Conservation (phyloP, 2,113 vertebrate genomes). For the Crocuta crocuta region DNA sequence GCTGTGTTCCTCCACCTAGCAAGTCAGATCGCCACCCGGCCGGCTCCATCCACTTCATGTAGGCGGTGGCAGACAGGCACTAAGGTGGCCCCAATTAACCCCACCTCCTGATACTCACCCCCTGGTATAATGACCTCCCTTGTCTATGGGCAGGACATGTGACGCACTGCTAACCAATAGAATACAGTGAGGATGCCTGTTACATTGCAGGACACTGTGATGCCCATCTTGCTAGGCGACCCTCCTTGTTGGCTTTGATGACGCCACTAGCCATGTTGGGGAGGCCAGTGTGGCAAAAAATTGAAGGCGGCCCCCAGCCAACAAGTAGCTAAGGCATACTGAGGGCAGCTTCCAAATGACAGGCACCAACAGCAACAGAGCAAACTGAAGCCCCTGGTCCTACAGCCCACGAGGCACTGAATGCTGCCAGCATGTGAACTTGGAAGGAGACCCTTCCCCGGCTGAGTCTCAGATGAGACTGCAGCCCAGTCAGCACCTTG, state of each 20-base stretch:
- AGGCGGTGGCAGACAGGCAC: not conserved
- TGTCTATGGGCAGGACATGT: not conserved
- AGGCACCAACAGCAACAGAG: not conserved
- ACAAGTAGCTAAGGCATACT: not conserved
- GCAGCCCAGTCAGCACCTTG: not conserved
- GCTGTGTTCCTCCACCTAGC: not conserved
- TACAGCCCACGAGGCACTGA: no score
- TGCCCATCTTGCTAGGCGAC: not conserved
- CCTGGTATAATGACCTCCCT: not conserved
- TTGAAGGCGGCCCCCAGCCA: not conserved
- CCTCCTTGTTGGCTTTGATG: not conserved
- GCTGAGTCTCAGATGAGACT: not conserved
- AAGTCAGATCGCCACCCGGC: not conserved
- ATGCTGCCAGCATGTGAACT: not conserved
- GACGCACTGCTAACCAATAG: not conserved
- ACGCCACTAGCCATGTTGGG: not conserved
- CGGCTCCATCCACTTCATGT: not conserved
- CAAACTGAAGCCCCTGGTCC: not conserved
- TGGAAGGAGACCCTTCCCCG: not conserved
- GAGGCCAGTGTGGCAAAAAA: not conserved
- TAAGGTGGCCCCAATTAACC: not conserved
- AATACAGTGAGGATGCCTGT: not conserved
- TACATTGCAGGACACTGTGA: not conserved
- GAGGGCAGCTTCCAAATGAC: not conserved
- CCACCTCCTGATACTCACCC: not conserved